Evolutionary conservation across 2,888 invertebrate genomes (phyloP), one percentile per base, ranked within the genome.

Genomic region (Dichetophora obliterata): DNA sequence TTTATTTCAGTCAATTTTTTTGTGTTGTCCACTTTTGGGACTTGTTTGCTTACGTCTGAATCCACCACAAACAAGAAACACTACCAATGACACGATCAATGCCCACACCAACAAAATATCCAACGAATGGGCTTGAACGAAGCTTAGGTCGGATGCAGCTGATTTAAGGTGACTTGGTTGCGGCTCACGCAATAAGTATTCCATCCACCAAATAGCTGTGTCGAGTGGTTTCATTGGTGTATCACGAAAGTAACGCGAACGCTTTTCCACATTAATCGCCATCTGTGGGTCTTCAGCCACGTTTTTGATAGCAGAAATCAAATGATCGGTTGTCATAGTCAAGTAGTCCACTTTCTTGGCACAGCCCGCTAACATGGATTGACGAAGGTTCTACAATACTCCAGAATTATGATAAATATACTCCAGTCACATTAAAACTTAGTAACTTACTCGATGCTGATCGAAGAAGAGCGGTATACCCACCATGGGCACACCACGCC

Each of bases 201-300:
- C 92, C n/a, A 91, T 89, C 93, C 92, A 93, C 86, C 91, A 91
- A 2, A 91, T 88, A 5, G 93, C 90, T 19, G 91, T 91, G 22
- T 91, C 90, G n/a, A 92, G 88, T 0, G 93, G 91, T 0, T 90
- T 85, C 81, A 91, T 84, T 0, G 90, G 91, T 1, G 92, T 89
- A 82, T 91, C 91, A 59, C 85, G 86, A 85, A 90, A 91, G 54
- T 89, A 82, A 22, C 82, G 84, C 3, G 91, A 90, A n/a, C 90
- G 82, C 70, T 85, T 83, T 81, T 90, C 87, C 3, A 88, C 88
- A 22, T 77, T 81, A 8, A 66, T 61, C 8, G 48, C 9, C 59
- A 80, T 81, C 52, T 34, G 50, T 0, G 34, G 52, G 63, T 79
- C 81, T 72, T 82, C 81, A 3, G 76, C 31, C 11, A 84, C 80